These are phyloP conservation scores for Hemicentrotus pulcherrimus DNA, from an alignment of 35 echinoderm and acorn worm species.

Conservation along the genomic window DNA sequence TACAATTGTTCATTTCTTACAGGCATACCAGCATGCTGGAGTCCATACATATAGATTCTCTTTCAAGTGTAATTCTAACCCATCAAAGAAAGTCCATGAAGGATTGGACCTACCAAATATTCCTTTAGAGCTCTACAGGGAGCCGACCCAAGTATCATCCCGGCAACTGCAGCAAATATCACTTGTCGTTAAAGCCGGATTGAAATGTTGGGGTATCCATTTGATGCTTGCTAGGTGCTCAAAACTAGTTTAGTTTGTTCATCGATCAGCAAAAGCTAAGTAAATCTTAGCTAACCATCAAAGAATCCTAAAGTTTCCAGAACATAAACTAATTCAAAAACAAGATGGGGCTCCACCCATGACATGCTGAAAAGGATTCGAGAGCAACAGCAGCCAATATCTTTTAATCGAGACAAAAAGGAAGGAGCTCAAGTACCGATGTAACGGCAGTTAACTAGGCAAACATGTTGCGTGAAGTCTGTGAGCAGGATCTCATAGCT, in stretches of 20 bases:
- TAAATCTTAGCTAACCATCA: conserved; percentile 8
- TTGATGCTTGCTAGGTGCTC: conserved; percentile 44
- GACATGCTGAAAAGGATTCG: neutral
- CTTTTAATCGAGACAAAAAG: conserved; percentile 9
- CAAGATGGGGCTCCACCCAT: conserved; percentile 33
- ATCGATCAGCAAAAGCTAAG: conserved; percentile 16
- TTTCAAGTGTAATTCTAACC: too few species aligned
- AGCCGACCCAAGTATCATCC: neutral
- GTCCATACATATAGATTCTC: too few species aligned
- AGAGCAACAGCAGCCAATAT: conserved; percentile 51
- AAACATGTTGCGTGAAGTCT: conserved; percentile 19
- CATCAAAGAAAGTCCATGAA: too few species aligned
- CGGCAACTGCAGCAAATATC: too few species aligned
- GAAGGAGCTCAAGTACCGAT: neutral
- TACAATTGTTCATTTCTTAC: too few species aligned
- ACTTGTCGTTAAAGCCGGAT: conserved; percentile 48
- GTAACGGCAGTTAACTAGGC: neutral
- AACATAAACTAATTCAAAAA: conserved; percentile 41
- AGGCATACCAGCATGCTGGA: too few species aligned
- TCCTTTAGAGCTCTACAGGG: neutral
- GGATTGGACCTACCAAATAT: too few species aligned
- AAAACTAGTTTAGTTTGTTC: conserved; percentile 44
- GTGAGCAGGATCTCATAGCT: neutral
- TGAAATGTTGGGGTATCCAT: neutral
- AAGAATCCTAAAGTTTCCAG: neutral